Evolutionary conservation across 1,140 invertebrate genomes (phyloP).

Genomic region (Pomphorhynchus laevis): DNA sequence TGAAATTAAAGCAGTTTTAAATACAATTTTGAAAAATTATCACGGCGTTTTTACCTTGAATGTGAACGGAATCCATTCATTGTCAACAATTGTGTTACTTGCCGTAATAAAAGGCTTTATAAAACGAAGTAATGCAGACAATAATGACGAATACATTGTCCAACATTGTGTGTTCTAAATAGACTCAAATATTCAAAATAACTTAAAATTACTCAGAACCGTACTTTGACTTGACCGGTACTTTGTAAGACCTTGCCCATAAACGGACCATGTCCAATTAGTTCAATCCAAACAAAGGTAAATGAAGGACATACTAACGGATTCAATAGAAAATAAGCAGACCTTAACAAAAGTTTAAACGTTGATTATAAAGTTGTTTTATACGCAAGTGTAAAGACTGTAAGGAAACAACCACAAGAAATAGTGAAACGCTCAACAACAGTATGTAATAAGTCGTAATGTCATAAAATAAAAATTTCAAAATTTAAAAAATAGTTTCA

Average conservation of each 20-base stretch:
- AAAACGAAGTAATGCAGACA: conserved; percentile 80
- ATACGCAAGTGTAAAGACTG: too few relatives aligned
- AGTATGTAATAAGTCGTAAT: too few relatives aligned
- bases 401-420: conserved; percentile 19
- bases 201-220: background rate
- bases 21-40: too few relatives aligned
- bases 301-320: conserved; percentile 90
- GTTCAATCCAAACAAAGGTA: conserved; percentile 81
- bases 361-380: too few relatives aligned
- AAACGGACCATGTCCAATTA: conserved; percentile 73
- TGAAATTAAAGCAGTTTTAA: too few relatives aligned
- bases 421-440: too few relatives aligned
- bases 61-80: too few relatives aligned
- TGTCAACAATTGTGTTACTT: conserved; percentile 51
- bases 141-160: conserved; percentile 34
- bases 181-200: background rate
- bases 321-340: too few relatives aligned
- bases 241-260: conserved; percentile 60
- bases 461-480: too few relatives aligned
- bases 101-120: conserved; percentile 76
- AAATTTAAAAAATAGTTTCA: too few relatives aligned
- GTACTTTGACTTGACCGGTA: conserved; percentile 25
- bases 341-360: too few relatives aligned
- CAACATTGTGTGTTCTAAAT: conserved; percentile 18
- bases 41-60: too few relatives aligned